Evolutionary conservation across 2,888 invertebrate genomes (phyloP), one percentile per base, ranked within the genome.

Genomic region (Idaea straminata): DNA sequence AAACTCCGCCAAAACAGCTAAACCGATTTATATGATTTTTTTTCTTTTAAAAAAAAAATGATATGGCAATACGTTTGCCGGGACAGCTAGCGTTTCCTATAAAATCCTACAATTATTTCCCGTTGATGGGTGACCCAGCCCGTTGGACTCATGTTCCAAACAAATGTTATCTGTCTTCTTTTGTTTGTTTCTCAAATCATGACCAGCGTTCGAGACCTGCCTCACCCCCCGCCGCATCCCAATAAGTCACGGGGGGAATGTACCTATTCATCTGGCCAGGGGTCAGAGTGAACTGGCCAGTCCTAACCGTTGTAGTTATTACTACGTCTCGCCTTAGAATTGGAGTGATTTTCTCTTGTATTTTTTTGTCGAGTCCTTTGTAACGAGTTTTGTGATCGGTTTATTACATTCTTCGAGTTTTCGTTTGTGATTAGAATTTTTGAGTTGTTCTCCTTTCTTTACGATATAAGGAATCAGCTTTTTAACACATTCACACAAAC

Each of bases 101-200:
- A 7, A 47, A 47, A 47, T 47, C 47, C 47, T 47, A 13, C 10
- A 47, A 47, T 47, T 10, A 47, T 47, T 47, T 47, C 47, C 47
- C 47, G 67, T 69, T 71, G 65, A 69, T 66, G 71, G 25, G 72
- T 77, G 74, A 77, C 81, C 82, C 82, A 82, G 81, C 83, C 82
- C 83, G 85, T 87, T 89, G 89, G 89, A 88, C 85, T 89, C 88
- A 88, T 80, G 82, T 84, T 83, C 83, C 86, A 87, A 89, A 89
- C 91, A 91, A 91, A 89, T 89, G 91, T 88, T 91, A 88, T 89
- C 88, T 86, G 84, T 91, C 90, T 86, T 85, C 87, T 88, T 90
- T 89, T 90, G 90, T 92, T 91, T 91, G 88, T 91, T 89, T 86
- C 87, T 89, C 83, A 81, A 87, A 87, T 88, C 84, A 65, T 65